Evolutionary conservation across 2,888 invertebrate genomes (phyloP), one percentile per base, ranked within the genome.

Genomic region (Beris chalybata): DNA sequence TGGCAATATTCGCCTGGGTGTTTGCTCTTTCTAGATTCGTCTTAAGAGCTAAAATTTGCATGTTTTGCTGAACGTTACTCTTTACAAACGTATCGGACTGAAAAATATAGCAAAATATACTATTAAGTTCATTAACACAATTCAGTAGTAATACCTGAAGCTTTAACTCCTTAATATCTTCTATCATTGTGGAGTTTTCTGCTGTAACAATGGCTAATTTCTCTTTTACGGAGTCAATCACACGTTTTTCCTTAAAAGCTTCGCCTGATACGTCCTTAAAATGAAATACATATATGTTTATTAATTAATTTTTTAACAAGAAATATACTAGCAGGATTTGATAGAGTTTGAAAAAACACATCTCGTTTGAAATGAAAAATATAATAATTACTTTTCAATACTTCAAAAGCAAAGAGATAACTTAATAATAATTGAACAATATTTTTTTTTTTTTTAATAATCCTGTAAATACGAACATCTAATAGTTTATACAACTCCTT

Each of bases 191-290:
- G 1, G 74, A 65, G 67, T 77, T 76, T 9, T 80, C 81, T 4
- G 71, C 70, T 64, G 75, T 78, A 57, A 77, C 70, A 13, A 71
- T 71, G 3, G 69, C 66, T 12, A 80, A 67, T 15, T 79, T 78
- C 56, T 75, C 77, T 61, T 74, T 71, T 4, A 78, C 65, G 0
- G 70, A 57, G 61, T 81, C 81, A 12, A 76, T 70, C 7, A 74
- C 74, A n/a, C 78, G 77, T 48, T 77, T 79, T 44, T 75, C 73
- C 63, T 76, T 77, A 54, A 76, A 77, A 1, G 79, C 75, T 67
- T 81, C 81, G 30, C 73, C 75, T 2, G 81, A 78, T 6, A 78
- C 77, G 73, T 80, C 79, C 80, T 81, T 45, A 5, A 65, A 64
- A 32, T 63, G 11, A 55, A 61, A 38, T 22, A 48, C 15, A n/a